Base-by-base conservation (phyloP, 2,113 vertebrate species). In the Sylvia atricapilla region DNA sequence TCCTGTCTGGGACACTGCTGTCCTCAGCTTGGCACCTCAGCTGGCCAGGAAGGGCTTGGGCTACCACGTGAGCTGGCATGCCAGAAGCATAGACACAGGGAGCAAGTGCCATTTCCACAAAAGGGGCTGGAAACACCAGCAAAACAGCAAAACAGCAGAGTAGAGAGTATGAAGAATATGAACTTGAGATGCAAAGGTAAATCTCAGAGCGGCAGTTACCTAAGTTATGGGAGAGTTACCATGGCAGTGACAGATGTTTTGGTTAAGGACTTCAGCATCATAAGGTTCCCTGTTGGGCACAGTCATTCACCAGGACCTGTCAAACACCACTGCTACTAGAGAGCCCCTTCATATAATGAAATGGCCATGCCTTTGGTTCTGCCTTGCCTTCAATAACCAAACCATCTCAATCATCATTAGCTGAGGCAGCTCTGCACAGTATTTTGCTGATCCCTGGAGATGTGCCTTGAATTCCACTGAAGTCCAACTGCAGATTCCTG, bases 21-120 rank as follows among this genome's bases (percentile, higher is more conserved):
- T 52, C 23, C 70, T 35, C n/a, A 16, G 43, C 56, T 55, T 1
- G 0, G 22, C 3, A 0, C 9, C n/a, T n/a, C n/a, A n/a, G 25
- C 75, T 79, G 79, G 23, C 46, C 28, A 2, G 3, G 28, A 47
- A 25, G 4, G 13, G 15, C 1, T 4, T 58, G 79, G 28, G 46
- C 27, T 27, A 7, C 21, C 13, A 4, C 2, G 13, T 22, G 22
- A 89, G 44, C 13, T 77, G 53, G 37, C 49, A 14, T 66, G 30
- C 15, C 59, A 58, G 72, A 75, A 30, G 4, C 1, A 0, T 8
- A 35, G n/a, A 27, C 44, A 35, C 1, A 4, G 31, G 20, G 13
- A 88, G 3, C 16, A 74, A 6, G 20, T 25, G 25, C 39, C 39
- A 25, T 59, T 70, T 75, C 39, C 58, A 46, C 13, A 43, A 37